A percentile compares a stretch with the other conserved stretches of the same genome.
Evolutionary conservation across 1,140 invertebrate species (phyloP).

Genomic region (Belonocnema kinseyi): DNA sequence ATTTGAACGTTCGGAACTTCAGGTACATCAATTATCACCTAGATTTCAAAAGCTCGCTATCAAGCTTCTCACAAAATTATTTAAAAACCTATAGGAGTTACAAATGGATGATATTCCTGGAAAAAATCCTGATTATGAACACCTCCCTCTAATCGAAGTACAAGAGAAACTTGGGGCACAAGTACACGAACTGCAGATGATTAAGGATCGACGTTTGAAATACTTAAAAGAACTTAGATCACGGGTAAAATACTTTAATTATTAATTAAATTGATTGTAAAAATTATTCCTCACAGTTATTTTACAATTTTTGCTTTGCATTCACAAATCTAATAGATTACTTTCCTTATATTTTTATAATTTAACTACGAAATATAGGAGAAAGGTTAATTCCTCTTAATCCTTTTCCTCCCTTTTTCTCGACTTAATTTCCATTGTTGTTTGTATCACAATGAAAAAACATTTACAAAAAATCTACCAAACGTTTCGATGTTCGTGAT

Average conservation of each 20-base stretch:
- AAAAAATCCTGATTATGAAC: constrained; percentile 45
- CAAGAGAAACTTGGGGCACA: constrained; percentile 54
- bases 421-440: too few relatives aligned
- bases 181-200: constrained; percentile 51
- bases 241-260: constrained; percentile 47
- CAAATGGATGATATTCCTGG: constrained; percentile 31
- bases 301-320: too few relatives aligned
- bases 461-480: too few relatives aligned
- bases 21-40: constrained; percentile 24
- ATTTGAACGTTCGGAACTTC: too few relatives aligned
- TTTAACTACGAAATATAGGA: too few relatives aligned
- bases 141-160: constrained; percentile 59
- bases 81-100: constrained; percentile 30
- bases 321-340: too few relatives aligned
- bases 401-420: too few relatives aligned
- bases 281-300: too few relatives aligned
- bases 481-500: too few relatives aligned
- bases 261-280: constrained; percentile 18
- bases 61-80: constrained; percentile 52
- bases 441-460: too few relatives aligned
- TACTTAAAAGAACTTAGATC: constrained; percentile 55
- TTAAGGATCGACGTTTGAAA: constrained; percentile 61
- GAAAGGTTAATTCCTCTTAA: too few relatives aligned
- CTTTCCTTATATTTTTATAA: too few relatives aligned
- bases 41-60: constrained; percentile 33